These are phyloP conservation scores for Ptyas mucosa DNA, from an alignment of 2,113 vertebrate species.

Conservation along the genomic window DNA sequence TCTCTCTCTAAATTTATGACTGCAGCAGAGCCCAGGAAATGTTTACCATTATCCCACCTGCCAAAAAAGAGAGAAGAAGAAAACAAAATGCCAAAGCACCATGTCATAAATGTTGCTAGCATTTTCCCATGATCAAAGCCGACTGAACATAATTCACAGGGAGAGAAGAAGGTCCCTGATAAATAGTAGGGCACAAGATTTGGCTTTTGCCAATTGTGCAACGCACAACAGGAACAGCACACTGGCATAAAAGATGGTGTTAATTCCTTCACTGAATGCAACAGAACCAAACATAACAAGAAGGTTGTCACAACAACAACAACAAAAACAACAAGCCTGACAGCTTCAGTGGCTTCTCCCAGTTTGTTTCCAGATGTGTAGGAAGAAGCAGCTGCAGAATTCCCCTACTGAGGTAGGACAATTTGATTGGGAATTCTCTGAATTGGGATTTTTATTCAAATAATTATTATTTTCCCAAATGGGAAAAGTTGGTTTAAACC, in stretches of 20 bases:
- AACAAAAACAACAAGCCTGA: not conserved
- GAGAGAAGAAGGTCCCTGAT: conserved; percentile 65
- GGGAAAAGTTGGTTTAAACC: not conserved
- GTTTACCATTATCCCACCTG: conserved; percentile 10
- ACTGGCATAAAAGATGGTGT: conserved; percentile 48
- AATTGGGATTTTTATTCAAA: not conserved
- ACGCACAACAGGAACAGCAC: conserved; percentile 59
- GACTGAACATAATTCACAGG: conserved; percentile 53
- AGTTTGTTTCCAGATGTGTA: not conserved
- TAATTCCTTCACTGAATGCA: conserved; percentile 49
- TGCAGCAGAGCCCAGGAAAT: conserved; percentile 52
- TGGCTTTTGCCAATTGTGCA: conserved; percentile 57
- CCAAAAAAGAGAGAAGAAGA: conserved; percentile 24
- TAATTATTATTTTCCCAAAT: not conserved
- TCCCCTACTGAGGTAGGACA: not conserved
- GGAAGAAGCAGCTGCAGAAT: not conserved
- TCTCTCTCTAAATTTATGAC: conserved; percentile 37
- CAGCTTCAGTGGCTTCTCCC: not conserved
- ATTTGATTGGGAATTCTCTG: not conserved
- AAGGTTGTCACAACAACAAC: not conserved
- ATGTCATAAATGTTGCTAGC: conserved; percentile 14
- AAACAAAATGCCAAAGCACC: conserved; percentile 23
- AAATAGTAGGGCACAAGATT: conserved; percentile 57
- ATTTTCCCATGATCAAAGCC: conserved; percentile 48
- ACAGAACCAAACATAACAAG: not conserved